Conservation (phyloP, 2,113 vertebrate species). For the Aspiorhynchus laticeps region DNA sequence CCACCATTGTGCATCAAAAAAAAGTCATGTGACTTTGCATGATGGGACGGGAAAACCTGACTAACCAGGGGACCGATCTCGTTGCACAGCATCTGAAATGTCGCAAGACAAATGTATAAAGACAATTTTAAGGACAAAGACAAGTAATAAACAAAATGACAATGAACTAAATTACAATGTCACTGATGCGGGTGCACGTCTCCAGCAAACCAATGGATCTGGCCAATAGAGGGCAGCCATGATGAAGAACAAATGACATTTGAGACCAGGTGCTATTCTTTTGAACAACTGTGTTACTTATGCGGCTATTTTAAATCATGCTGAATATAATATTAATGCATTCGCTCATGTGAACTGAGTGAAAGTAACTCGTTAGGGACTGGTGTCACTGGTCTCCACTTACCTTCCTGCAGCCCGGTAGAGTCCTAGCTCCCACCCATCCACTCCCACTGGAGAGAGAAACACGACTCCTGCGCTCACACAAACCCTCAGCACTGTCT, state of each 20-base stretch:
- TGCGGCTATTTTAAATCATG: not conserved
- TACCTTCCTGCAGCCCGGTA: not conserved
- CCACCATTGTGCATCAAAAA: too few species aligned
- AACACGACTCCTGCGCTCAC: slow-evolving; percentile 34
- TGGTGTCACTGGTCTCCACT: not conserved
- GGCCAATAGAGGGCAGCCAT: not conserved
- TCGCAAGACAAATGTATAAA: too few species aligned
- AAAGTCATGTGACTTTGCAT: too few species aligned
- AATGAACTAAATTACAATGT: too few species aligned
- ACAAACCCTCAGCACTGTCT: slow-evolving; percentile 17
- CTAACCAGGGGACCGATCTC: too few species aligned
- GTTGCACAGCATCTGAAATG: too few species aligned
- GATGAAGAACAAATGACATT: not conserved
- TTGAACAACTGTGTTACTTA: not conserved
- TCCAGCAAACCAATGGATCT: not conserved
- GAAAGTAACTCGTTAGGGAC: not conserved
- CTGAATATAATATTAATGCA: not conserved
- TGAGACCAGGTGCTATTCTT: not conserved
- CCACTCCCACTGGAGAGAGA: slow-evolving; percentile 24
- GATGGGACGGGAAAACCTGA: too few species aligned
- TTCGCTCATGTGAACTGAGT: not conserved
- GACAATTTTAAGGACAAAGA: too few species aligned
- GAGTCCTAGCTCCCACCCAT: slow-evolving; percentile 20
- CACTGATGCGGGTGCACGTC: not conserved
- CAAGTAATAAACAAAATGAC: too few species aligned